Conservation (phyloP, 92 coral and sea anemone species). For the Heteractis magnifica region DNA sequence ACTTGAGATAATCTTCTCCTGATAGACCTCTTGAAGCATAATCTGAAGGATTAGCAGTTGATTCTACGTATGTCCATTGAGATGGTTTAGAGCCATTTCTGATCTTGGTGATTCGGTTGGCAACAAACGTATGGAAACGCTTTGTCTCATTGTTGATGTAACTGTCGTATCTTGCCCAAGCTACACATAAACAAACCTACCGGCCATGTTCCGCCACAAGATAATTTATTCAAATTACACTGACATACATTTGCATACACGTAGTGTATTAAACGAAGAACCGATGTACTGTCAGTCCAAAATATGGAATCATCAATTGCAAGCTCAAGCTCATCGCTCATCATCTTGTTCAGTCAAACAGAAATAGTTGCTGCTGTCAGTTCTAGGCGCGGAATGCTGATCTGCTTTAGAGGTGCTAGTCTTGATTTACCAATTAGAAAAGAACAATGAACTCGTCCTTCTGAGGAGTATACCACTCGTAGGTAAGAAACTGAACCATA, state of each 20-base stretch:
- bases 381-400: slow-evolving; percentile 47
- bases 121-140: slow-evolving; percentile 36
- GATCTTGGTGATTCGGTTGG: neutral
- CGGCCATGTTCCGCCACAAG: too few species aligned
- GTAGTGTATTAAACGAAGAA: too few species aligned
- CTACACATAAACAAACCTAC: too few species aligned
- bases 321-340: slow-evolving; percentile 27
- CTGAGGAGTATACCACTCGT: slow-evolving; percentile 11
- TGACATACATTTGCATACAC: too few species aligned
- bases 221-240: too few species aligned
- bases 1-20: neutral
- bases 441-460: slow-evolving; percentile 26
- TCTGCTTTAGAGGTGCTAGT: slow-evolving; percentile 39
- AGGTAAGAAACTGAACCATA: slow-evolving; percentile 54
- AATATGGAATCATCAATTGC: slow-evolving; percentile 19
- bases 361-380: slow-evolving; percentile 47
- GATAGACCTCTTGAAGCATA: neutral
- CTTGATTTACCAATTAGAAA: slow-evolving; percentile 47
- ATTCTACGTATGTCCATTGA: neutral
- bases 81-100: neutral
- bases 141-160: slow-evolving; percentile 41
- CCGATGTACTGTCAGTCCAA: too few species aligned
- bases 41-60: slow-evolving; percentile 3
- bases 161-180: too few species aligned
- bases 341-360: slow-evolving; percentile 22